A percentile compares a stretch with the other conserved stretches of the same genome.
Conservation (phyloP, 2,797 vertebrate species). For the Enteromius argenteus region DNA sequence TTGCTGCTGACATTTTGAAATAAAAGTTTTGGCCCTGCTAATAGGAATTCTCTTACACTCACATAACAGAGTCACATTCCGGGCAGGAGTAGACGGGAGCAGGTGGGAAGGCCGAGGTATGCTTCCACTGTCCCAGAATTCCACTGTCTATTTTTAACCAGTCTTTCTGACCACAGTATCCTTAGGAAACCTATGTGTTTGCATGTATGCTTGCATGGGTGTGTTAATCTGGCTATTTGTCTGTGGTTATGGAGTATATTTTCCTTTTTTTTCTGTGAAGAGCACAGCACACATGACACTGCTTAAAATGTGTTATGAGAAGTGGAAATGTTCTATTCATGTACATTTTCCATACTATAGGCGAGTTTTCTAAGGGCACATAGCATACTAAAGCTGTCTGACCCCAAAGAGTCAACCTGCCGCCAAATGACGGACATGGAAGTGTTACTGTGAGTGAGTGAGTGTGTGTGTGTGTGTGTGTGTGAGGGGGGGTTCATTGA, state of each 20-base stretch:
- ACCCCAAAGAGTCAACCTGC: background rate
- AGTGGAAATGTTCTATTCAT: slow-evolving; percentile 37
- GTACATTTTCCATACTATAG: slow-evolving; percentile 15
- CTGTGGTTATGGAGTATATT: background rate
- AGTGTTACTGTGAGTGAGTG: background rate
- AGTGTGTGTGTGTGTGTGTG: too few relatives aligned
- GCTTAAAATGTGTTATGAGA: background rate
- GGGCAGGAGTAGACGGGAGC: slow-evolving; percentile 76
- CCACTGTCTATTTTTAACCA: slow-evolving; percentile 65
- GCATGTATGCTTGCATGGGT: slow-evolving; percentile 22
- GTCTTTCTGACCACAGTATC: slow-evolving; percentile 52
- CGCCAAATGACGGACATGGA: background rate
- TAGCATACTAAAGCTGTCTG: slow-evolving; percentile 31
- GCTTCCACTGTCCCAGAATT: slow-evolving; percentile 62
- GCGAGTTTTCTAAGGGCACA: background rate
- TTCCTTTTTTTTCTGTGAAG: background rate
- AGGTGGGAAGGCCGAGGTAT: slow-evolving; percentile 76
- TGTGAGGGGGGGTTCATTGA: background rate
- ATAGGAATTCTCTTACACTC: slow-evolving; percentile 49
- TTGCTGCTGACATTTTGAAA: slow-evolving; percentile 66
- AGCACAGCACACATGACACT: background rate
- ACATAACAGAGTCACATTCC: slow-evolving; percentile 58
- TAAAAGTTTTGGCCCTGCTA: slow-evolving; percentile 52
- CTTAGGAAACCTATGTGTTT: slow-evolving; percentile 44
- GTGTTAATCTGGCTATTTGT: slow-evolving; percentile 11